phyloP scores from a whole-genome alignment of 2,888 invertebrate genomes.

The Drosophila heteroneura region DNA sequence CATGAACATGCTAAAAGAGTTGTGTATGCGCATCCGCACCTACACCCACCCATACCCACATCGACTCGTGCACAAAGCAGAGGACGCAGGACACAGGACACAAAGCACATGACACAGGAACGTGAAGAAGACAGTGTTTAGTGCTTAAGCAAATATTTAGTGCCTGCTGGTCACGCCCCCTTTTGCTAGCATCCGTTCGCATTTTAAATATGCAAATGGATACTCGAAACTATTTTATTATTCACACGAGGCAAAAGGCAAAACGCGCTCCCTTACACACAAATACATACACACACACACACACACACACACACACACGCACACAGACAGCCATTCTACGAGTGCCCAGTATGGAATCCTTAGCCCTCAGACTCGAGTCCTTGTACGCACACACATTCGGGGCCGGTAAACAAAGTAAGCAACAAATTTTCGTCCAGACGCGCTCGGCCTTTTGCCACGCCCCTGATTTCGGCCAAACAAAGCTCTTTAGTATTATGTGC shows the following conservation, averaged over 20 bases:
- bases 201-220: constrained; percentile 76
- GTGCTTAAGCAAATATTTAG: constrained; percentile 58
- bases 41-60: constrained; percentile 10
- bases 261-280: constrained; percentile 10
- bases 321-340: constrained; percentile 4
- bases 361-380: not conserved
- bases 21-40: constrained; percentile 5
- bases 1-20: constrained; percentile 35
- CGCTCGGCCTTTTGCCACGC: constrained; percentile 32
- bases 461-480: constrained; percentile 18
- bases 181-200: constrained; percentile 5
- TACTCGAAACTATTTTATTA: constrained; percentile 74
- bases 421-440: constrained; percentile 59
- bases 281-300: constrained; percentile 12
- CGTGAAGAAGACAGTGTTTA: constrained; percentile 39
- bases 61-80: not conserved
- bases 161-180: constrained; percentile 34
- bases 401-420: constrained; percentile 31
- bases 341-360: not conserved
- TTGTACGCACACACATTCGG: constrained; percentile 30
- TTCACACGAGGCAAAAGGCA: constrained; percentile 60
- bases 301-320: constrained; percentile 15
- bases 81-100: constrained; percentile 5
- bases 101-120: constrained; percentile 7
- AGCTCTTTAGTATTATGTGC: constrained; percentile 73